Evolutionary conservation across 2,113 vertebrate species (phyloP).

Genomic region (Acrocephalus arundinaceus): DNA sequence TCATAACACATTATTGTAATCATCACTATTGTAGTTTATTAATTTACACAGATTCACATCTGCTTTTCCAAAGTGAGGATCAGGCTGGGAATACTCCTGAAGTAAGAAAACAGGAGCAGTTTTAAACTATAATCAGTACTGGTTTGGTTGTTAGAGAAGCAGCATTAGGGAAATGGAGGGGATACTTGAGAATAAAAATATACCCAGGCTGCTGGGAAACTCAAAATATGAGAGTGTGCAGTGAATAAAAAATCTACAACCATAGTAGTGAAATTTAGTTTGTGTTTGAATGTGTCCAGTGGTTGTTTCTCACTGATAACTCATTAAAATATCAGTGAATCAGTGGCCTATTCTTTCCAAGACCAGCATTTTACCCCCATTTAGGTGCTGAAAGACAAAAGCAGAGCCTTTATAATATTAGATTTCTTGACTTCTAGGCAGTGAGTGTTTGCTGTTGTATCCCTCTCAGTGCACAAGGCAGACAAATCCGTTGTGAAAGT

Average conservation of each 20-base stretch:
- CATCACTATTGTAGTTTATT: not conserved
- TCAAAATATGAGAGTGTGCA: not conserved
- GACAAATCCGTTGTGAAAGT: not conserved
- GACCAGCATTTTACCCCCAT: not conserved
- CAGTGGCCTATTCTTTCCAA: not conserved
- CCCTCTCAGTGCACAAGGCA: not conserved
- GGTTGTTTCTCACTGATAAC: not conserved
- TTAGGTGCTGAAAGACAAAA: not conserved
- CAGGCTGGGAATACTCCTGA: not conserved
- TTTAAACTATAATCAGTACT: not conserved
- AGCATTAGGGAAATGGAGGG: not conserved
- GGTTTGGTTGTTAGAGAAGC: not conserved
- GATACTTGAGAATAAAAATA: not conserved
- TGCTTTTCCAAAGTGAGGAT: not conserved
- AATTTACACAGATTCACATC: not conserved
- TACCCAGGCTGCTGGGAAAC: not conserved
- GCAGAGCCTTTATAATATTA: not conserved
- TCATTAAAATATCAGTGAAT: not conserved
- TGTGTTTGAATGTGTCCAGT: not conserved
- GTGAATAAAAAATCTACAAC: not conserved
- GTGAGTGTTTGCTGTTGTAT: not conserved
- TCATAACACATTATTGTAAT: not conserved
- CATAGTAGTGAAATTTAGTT: accelerated
- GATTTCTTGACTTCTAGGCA: not conserved
- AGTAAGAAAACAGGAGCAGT: not conserved